A percentile compares a stretch with the other conserved stretches of the same genome.
These are phyloP conservation scores for Diuraphis noxia DNA, from an alignment of 1,140 invertebrate species.

Conservation along the genomic window DNA sequence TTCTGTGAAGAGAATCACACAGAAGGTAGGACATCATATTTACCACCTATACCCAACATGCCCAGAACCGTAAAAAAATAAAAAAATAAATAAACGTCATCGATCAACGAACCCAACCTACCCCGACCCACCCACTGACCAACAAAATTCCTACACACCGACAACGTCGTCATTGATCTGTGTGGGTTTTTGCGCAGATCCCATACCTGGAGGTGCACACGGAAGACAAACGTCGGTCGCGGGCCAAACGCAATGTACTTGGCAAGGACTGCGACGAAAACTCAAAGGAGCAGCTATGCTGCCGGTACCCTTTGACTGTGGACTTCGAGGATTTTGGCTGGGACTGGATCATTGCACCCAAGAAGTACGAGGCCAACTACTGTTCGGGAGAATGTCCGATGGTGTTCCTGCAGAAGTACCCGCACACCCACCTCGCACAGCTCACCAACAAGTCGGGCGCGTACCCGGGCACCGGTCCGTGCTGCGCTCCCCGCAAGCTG, in stretches of 20 bases:
- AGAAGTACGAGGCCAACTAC: conserved; percentile 93
- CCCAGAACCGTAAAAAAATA: neutral
- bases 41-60: neutral
- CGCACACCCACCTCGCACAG: conserved; percentile 88
- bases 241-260: conserved; percentile 62
- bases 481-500: conserved; percentile 87
- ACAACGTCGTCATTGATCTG: neutral
- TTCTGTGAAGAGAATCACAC: neutral
- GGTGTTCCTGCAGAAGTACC: conserved; percentile 67
- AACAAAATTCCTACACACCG: neutral
- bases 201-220: conserved; percentile 64
- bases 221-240: conserved; percentile 66
- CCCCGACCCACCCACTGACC: neutral
- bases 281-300: conserved; percentile 79
- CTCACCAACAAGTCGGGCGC: conserved; percentile 67
- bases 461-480: conserved; percentile 77
- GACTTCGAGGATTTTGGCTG: conserved; percentile 96
- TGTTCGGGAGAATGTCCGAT: conserved; percentile 94
- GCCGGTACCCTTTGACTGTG: conserved; percentile 87
- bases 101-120: too few species aligned
- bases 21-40: neutral
- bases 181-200: conserved; percentile 41
- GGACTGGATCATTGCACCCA: conserved; percentile 98
- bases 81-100: too few species aligned
- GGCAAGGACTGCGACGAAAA: conserved; percentile 78